These are phyloP conservation scores for Melanostoma scalare DNA, from an alignment of 2,888 invertebrate genomes.

Conservation along the genomic window DNA sequence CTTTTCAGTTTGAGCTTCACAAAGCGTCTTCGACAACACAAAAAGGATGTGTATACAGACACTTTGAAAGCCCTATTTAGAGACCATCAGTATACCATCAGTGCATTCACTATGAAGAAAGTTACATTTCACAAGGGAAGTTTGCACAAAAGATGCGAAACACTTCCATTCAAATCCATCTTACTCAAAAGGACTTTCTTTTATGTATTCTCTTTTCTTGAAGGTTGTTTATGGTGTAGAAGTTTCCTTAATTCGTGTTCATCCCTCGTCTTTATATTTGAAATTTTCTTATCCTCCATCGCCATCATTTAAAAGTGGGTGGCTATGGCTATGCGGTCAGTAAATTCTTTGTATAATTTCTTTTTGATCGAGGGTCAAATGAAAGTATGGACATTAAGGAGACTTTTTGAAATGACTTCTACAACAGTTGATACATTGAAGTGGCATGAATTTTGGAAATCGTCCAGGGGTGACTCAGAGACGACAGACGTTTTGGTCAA, in stretches of 20 bases:
- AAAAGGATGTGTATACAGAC: constrained; percentile 36
- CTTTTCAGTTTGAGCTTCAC: constrained; percentile 35
- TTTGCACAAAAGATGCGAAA: constrained; percentile 67
- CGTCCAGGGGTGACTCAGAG: constrained; percentile 16
- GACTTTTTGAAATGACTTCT: constrained; percentile 47
- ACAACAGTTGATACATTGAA: constrained; percentile 43
- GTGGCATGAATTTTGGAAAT: constrained; percentile 22
- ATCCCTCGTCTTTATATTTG: constrained; percentile 69
- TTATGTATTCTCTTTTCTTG: constrained; percentile 56
- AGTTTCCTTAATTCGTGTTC: constrained; percentile 32
- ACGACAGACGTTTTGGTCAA: constrained; percentile 69
- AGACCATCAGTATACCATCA: constrained; percentile 8
- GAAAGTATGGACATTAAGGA: constrained; percentile 42
- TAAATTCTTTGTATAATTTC: constrained; percentile 68
- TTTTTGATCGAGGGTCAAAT: constrained; percentile 70
- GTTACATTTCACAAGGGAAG: constrained; percentile 36
- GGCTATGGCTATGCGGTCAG: constrained; percentile 43
- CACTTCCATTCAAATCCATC: constrained; percentile 71
- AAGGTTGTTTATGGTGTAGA: constrained; percentile 18
- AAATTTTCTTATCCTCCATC: constrained; percentile 23
- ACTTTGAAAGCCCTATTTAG: constrained; percentile 53
- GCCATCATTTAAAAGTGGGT: constrained; percentile 2
- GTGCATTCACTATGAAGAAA: constrained; percentile 51
- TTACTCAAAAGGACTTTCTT: constrained; percentile 62
- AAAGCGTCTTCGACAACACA: constrained; percentile 39